phyloP scores from a whole-genome alignment of 2,888 invertebrate genomes.

The Apamea anceps region DNA sequence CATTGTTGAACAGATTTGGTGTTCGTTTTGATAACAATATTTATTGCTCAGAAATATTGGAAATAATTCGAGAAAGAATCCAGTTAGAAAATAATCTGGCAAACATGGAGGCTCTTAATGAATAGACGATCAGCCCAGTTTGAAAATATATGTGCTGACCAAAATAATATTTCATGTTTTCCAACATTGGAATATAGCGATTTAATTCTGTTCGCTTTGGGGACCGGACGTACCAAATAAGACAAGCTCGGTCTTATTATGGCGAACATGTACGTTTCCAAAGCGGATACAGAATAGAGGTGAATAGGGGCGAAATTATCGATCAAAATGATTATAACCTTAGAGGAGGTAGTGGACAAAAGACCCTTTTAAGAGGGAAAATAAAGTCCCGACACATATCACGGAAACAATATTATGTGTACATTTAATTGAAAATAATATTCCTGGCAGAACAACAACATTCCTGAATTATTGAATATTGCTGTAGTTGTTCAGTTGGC shows the following conservation, averaged over 20 bases:
- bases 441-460: no score
- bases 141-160: slow-evolving; percentile 17
- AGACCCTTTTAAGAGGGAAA: background rate
- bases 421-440: no score
- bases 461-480: no score
- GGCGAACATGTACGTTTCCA: slow-evolving; percentile 32
- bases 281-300: slow-evolving; percentile 23
- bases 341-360: background rate
- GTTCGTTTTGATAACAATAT: background rate
- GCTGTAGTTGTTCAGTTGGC: no score
- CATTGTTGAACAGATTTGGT: background rate
- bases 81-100: slow-evolving; percentile 27
- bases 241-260: slow-evolving; percentile 29
- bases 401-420: no score
- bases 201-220: slow-evolving; percentile 1
- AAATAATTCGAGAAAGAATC: slow-evolving; percentile 13
- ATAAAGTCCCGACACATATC: no score
- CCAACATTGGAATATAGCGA: slow-evolving; percentile 16
- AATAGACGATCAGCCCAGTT: slow-evolving; percentile 29
- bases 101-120: slow-evolving; percentile 17
- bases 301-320: background rate
- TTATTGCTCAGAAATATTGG: background rate
- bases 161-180: slow-evolving; percentile 23
- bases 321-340: background rate
- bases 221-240: slow-evolving; percentile 33